Conservation (phyloP, 2,888 invertebrate genomes). For the Drosophila quasianomalipes region DNA sequence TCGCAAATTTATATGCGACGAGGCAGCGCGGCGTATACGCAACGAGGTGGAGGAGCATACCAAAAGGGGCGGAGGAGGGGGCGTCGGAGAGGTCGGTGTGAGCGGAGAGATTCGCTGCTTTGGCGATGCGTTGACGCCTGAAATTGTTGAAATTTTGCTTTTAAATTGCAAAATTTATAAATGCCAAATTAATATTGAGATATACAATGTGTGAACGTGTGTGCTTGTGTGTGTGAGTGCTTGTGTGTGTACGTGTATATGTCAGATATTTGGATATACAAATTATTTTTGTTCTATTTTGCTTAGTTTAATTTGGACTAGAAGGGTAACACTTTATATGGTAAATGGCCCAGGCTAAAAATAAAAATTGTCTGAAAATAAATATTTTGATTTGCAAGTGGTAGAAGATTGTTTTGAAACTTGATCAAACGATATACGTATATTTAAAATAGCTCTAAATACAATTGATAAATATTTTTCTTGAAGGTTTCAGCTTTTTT, state of each 20-base stretch:
- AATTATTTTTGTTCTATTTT: constrained; percentile 24
- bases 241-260: background rate
- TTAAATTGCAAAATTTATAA: constrained; percentile 67
- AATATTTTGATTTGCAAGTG: constrained; percentile 2
- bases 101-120: constrained; percentile 51
- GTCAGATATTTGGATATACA: constrained; percentile 19
- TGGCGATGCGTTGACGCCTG: constrained; percentile 72
- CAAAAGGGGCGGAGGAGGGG: background rate
- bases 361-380: background rate
- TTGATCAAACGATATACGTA: background rate
- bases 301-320: constrained; percentile 24
- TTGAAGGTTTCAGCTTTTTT: background rate
- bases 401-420: background rate
- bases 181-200: constrained; percentile 73
- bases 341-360: constrained; percentile 3
- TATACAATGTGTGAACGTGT: constrained; percentile 27
- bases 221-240: background rate
- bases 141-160: constrained; percentile 76
- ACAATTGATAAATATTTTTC: background rate
- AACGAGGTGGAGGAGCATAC: constrained; percentile 49
- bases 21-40: constrained; percentile 61
- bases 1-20: constrained; percentile 73
- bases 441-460: background rate
- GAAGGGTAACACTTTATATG: constrained; percentile 14
- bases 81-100: background rate